Evolutionary conservation across 2,113 vertebrate species (phyloP).

Genomic region (Halichoerus grypus): DNA sequence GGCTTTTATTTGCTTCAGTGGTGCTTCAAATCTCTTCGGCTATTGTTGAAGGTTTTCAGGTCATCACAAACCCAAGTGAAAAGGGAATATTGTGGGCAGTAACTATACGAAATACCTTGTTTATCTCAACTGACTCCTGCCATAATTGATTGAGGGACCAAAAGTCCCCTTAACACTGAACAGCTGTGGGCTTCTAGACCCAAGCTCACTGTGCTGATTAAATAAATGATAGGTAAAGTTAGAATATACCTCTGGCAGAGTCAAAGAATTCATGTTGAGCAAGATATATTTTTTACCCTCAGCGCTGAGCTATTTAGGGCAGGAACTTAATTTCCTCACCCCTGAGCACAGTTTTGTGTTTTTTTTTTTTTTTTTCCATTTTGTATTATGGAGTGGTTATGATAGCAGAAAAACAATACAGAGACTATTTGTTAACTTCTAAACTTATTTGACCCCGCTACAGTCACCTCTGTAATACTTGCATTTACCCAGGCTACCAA

Average conservation of each 20-base stretch:
- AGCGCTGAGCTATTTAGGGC: conserved; percentile 36
- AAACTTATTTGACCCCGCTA: conserved; percentile 7
- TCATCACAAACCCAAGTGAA: conserved; percentile 55
- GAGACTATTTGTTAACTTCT: conserved; percentile 42
- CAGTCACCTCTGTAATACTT: not conserved
- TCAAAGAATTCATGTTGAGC: conserved; percentile 55
- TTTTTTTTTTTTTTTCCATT: not conserved
- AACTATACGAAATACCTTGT: not conserved
- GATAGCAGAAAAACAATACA: conserved; percentile 40
- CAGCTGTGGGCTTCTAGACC: not conserved
- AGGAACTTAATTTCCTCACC: conserved; percentile 64
- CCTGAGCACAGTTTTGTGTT: not conserved
- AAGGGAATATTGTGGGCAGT: not conserved
- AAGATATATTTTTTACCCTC: conserved; percentile 46
- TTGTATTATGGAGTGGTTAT: not conserved
- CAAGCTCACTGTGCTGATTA: not conserved
- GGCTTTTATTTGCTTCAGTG: conserved; percentile 39
- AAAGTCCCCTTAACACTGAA: not conserved
- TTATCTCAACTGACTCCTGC: conserved; percentile 47
- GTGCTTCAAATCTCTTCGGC: conserved; percentile 17
- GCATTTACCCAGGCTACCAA: not conserved
- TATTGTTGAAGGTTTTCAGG: conserved; percentile 47
- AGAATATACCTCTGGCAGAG: conserved; percentile 40
- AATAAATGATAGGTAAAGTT: conserved; percentile 25
- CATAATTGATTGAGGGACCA: not conserved